Evolutionary conservation across 2,113 vertebrate genomes (phyloP).

Genomic region (Prunella fulvescens): DNA sequence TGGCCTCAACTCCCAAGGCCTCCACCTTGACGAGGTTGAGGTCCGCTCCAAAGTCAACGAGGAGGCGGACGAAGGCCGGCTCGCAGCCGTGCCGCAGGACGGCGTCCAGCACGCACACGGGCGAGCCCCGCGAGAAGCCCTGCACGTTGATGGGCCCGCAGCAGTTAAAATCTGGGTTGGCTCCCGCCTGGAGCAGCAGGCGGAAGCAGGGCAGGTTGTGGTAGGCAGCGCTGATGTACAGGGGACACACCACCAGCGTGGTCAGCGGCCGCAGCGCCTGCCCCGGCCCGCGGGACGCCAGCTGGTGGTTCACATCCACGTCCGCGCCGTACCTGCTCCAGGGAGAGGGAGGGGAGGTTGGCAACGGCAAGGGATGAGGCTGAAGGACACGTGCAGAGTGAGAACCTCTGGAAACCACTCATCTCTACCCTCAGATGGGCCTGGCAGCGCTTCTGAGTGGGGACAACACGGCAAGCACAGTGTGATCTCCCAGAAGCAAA

Average conservation of each 20-base stretch:
- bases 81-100: slow-evolving; percentile 89
- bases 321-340: slow-evolving; percentile 83
- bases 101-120: slow-evolving; percentile 87
- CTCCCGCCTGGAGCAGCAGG: slow-evolving; percentile 87
- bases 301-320: slow-evolving; percentile 88
- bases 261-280: slow-evolving; percentile 81
- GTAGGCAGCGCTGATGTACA: slow-evolving; percentile 93
- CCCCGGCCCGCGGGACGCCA: slow-evolving; percentile 66
- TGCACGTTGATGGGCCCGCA: slow-evolving; percentile 81
- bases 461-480: fast-evolving
- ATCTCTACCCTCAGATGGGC: neutral
- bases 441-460: fast-evolving
- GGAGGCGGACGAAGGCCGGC: slow-evolving; percentile 79
- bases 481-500: neutral
- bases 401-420: neutral
- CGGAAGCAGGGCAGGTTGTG: slow-evolving; percentile 90
- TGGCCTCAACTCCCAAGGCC: slow-evolving; percentile 67
- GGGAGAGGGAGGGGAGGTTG: neutral
- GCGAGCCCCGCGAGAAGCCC: slow-evolving; percentile 81
- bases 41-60: slow-evolving; percentile 89
- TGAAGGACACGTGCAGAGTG: neutral
- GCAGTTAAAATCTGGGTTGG: slow-evolving; percentile 92
- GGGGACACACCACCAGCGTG: slow-evolving; percentile 88
- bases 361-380: neutral
- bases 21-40: slow-evolving; percentile 83